Conservation (phyloP, 1,140 invertebrate genomes). For the Hydropsyche tenuis region DNA sequence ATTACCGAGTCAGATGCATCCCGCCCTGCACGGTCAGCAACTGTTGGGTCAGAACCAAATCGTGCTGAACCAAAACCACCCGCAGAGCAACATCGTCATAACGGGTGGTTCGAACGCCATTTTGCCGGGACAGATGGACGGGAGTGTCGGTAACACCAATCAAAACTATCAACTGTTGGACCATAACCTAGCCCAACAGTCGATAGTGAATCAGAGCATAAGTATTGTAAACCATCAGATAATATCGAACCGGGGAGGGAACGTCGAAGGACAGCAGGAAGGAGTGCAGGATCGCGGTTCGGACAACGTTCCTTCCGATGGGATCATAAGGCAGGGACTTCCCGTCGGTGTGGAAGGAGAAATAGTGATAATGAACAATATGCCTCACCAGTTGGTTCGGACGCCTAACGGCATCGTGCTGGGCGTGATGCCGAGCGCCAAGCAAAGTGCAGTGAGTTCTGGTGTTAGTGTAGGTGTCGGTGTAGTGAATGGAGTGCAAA, state of each 20-base stretch:
- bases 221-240: slow-evolving; percentile 61
- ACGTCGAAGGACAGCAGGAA: slow-evolving; percentile 1
- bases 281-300: neutral
- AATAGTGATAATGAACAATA: slow-evolving; percentile 46
- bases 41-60: slow-evolving; percentile 46
- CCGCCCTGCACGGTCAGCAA: slow-evolving; percentile 35
- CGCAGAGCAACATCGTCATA: slow-evolving; percentile 53
- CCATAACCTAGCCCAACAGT: slow-evolving; percentile 61
- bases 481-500: slow-evolving; percentile 43
- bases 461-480: slow-evolving; percentile 47
- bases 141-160: slow-evolving; percentile 52
- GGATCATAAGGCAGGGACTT: slow-evolving; percentile 33
- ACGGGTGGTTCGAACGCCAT: slow-evolving; percentile 37
- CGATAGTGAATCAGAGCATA: slow-evolving; percentile 62
- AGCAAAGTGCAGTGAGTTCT: slow-evolving; percentile 49
- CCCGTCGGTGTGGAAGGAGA: slow-evolving; percentile 38
- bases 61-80: slow-evolving; percentile 54
- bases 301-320: slow-evolving; percentile 19
- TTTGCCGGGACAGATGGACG: slow-evolving; percentile 35
- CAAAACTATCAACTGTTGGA: slow-evolving; percentile 63
- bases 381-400: slow-evolving; percentile 56
- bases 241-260: slow-evolving; percentile 27
- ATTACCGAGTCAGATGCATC: slow-evolving; percentile 36
- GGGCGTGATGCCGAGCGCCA: slow-evolving; percentile 55
- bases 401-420: slow-evolving; percentile 60